Evolutionary conservation across 2,113 vertebrate genomes (phyloP).

Genomic region (Carlito syrichta): DNA sequence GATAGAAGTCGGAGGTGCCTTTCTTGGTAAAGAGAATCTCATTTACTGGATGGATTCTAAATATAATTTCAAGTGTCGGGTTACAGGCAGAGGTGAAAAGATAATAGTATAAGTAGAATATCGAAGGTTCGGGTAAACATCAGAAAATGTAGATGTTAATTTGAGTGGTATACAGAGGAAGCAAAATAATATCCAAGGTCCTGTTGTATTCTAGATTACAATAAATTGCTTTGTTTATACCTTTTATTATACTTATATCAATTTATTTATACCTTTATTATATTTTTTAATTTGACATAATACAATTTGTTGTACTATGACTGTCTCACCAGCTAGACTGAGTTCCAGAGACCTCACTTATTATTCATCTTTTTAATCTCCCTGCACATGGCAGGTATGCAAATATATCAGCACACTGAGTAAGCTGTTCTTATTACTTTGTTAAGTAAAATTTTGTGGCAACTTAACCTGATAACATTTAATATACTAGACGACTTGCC

Average conservation of each 20-base stretch:
- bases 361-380: not conserved
- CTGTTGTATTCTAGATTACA: not conserved
- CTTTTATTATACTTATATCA: no score
- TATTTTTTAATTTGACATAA: not conserved
- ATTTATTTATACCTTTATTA: not conserved
- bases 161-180: not conserved
- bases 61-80: not conserved
- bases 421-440: not conserved
- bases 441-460: not conserved
- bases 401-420: not conserved
- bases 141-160: not conserved
- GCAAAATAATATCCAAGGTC: not conserved
- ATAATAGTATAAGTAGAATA: not conserved
- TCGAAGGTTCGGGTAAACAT: not conserved
- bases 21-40: not conserved
- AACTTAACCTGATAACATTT: not conserved
- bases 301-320: not conserved
- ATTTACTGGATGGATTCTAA: not conserved
- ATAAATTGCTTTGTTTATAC: not conserved
- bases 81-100: not conserved
- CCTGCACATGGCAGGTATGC: not conserved
- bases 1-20: not conserved
- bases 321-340: not conserved
- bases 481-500: not conserved
- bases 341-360: not conserved